Evolutionary conservation across 2,113 vertebrate genomes (phyloP), one percentile per base, ranked within the genome.

Genomic region (Regulus satrapa): DNA sequence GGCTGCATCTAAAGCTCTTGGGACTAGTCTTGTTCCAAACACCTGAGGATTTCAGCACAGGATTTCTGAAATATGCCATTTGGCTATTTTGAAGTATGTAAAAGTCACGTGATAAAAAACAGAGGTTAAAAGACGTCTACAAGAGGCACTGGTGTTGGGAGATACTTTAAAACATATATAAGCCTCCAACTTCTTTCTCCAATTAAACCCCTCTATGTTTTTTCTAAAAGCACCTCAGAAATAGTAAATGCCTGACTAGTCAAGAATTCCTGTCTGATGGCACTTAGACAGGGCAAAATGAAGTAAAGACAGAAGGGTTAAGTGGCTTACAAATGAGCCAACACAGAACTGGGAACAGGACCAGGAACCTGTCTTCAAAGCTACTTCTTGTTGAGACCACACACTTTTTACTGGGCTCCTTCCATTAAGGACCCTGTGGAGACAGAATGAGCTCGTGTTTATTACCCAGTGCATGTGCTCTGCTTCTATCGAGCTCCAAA

Each of bases 351-450:
- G 95, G 95, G 94, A 96, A 96, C 46, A 45, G 59, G 64, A 94
- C 92, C 95, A 97, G 89, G 68, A 97, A 94, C 89, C 78, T 93
- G 96, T 95, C 93, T 95, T 74, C 78, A 83, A 92, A 85, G 82
- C 85, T 92, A 61, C 66, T 92, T 82, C 84, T 89, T 64, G 66
- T 52, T 61, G 88, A 96, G 95, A 96, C 94, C 96, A 96, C 94
- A 96, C 88, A 96, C 85, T 96, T 90, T 69, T 90, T 83, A 80
- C 75, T 73, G 89, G 62, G 87, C 55, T 85, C 55, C 58, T 82
- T 92, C 84, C 58, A 91, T 0, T 72, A 63, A 91, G 67, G 62
- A 66, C 55, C 46, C 36, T 3, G 62, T 12, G 2, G 68, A 75
- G 36, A 72, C 40, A 79, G 54, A 89, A 76, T 0, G 5, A 66